phyloP scores from a whole-genome alignment of 2,113 vertebrate species.

The Gadus chalcogrammus region DNA sequence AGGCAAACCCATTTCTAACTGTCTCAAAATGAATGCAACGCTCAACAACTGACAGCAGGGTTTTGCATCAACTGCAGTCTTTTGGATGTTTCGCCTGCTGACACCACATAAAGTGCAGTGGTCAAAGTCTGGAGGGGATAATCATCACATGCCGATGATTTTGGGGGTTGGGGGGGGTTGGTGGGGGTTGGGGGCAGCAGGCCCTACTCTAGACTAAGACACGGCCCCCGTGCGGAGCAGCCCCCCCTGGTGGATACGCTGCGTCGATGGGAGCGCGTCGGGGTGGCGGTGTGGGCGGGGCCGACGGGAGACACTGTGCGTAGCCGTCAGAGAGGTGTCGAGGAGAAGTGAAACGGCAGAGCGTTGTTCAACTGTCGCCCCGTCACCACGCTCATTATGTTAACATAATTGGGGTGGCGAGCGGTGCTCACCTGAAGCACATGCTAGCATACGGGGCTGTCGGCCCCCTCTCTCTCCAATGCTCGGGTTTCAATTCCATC shows the following conservation, averaged over 20 bases:
- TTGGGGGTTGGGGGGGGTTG: too few relatives aligned
- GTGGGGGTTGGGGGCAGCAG: not conserved
- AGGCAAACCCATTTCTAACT: too few relatives aligned
- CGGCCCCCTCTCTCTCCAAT: constrained; percentile 31
- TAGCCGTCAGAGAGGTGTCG: constrained; percentile 60
- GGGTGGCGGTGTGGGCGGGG: constrained; percentile 52
- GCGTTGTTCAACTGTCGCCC: constrained; percentile 53
- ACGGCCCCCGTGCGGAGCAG: constrained; percentile 8
- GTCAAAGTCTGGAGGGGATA: too few relatives aligned
- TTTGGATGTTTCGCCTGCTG: too few relatives aligned
- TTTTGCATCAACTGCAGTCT: too few relatives aligned
- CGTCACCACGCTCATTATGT: constrained; percentile 60
- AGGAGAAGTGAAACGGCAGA: constrained; percentile 48
- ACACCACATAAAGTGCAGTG: too few relatives aligned
- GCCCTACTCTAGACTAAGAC: constrained; percentile 7
- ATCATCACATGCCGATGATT: too few relatives aligned
- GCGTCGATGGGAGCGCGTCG: constrained; percentile 48
- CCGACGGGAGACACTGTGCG: constrained; percentile 54
- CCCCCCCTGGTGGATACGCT: constrained; percentile 15
- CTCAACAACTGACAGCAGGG: too few relatives aligned
- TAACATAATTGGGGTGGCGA: constrained; percentile 60
- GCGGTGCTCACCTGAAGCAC: constrained; percentile 42
- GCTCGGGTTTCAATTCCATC: constrained; percentile 14
- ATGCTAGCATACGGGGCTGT: constrained; percentile 28
- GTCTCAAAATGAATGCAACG: too few relatives aligned